Base-by-base conservation (phyloP, 1,140 invertebrate genomes). In the Halesus radiatus region DNA sequence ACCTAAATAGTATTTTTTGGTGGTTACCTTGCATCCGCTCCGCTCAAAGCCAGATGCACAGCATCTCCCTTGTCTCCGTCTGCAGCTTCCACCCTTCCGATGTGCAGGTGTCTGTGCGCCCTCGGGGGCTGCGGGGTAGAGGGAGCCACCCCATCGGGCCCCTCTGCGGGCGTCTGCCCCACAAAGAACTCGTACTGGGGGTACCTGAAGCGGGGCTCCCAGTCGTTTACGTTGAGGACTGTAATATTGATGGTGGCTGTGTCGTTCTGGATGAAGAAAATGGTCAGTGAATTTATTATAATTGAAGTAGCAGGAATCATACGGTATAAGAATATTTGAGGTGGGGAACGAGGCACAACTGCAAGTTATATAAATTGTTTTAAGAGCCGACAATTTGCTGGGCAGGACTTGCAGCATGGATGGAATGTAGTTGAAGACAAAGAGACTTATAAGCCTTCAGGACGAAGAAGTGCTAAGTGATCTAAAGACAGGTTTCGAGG, bases 201-300 rank as follows among this genome's bases (percentile, higher is more conserved):
- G 87, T 95, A 94, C 1, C 95, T 91, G 89, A 98, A 98, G 45
- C 95, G 90, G 1, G 97, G 97, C 87, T 97, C 96, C 95, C 95
- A 97, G 86, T 98, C 96, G 86, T 98, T 98, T 0, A 97, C 94
- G 87, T 98, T 95, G 83, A 96, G 89, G 3, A 98, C 94, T 0
- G 93, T 93, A 8, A 98, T 90, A 77, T 95, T 95, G 0, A 98
- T 88, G 0, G 89, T 87, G 7, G 90, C 89, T 13, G 91, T 91
- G 85, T 96, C 95, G 85, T 95, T 96, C 95, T 96, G 20, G 22
- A 72, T 50, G 15, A 3, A 15, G 15, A 56, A 56, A 22, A 26
- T 37, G 7, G 32, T 5, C 26, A 29, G 26, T 29, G 2, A 29
- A 3, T 29, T 29, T 29, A 29, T 29, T 2, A 29, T 29, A 29